Percentiles rank a stretch among this genome's conserved stretches.
These are phyloP conservation scores for Perdix hodgsoniae DNA, from an alignment of 2,797 vertebrate species.

Conservation along the genomic window DNA sequence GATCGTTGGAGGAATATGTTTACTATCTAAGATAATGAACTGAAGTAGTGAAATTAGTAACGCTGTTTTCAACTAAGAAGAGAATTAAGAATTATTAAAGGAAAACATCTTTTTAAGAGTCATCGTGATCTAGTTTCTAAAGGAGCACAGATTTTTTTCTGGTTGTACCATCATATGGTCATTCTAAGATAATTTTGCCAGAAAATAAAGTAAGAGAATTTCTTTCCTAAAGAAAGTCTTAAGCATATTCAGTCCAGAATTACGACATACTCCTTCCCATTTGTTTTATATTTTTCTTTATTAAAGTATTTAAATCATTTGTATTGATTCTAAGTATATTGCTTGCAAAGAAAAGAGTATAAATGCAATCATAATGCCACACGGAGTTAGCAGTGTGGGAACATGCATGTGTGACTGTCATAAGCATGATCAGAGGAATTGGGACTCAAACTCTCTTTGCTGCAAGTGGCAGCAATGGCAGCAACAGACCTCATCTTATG, in stretches of 20 bases:
- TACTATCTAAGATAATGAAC: conserved; percentile 44
- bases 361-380: not conserved
- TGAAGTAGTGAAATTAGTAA: conserved; percentile 46
- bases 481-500: conserved; percentile 66
- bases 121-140: not conserved
- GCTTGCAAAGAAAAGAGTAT: conserved; percentile 5
- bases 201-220: conserved; percentile 5
- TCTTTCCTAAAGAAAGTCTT: conserved; percentile 2
- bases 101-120: not conserved
- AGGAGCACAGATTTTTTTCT: not conserved
- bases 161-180: not conserved
- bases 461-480: conserved; percentile 36
- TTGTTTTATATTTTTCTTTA: not conserved
- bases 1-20: conserved; percentile 33
- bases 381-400: not conserved
- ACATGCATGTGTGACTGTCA: conserved; percentile 61
- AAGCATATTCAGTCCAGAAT: conserved; percentile 23
- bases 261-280: conserved; percentile 29
- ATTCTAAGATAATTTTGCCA: conserved; percentile 17
- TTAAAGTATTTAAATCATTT: not conserved
- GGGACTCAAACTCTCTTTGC: conserved; percentile 50
- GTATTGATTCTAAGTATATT: not conserved
- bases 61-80: conserved; percentile 31
- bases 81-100: conserved; percentile 6
- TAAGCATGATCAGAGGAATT: conserved; percentile 21